phyloP scores from a whole-genome alignment of 2,888 invertebrate species.

The Scaptomyza parva region DNA sequence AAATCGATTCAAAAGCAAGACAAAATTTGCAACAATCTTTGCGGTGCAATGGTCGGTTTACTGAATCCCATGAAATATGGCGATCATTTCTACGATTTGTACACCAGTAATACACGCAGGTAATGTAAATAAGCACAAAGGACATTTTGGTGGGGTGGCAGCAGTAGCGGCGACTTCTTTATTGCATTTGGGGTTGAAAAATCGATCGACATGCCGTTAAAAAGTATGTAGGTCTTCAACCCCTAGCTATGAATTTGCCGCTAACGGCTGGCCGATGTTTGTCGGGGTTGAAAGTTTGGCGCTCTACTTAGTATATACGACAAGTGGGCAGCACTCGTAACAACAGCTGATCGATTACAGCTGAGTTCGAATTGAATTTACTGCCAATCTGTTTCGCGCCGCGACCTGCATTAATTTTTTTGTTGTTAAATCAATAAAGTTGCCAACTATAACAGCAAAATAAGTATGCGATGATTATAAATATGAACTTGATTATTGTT shows the following conservation, averaged over 20 bases:
- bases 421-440: constrained; percentile 49
- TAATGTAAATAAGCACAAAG: constrained; percentile 61
- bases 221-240: constrained; percentile 72
- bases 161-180: constrained; percentile 22
- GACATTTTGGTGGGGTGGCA: constrained; percentile 28
- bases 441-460: background rate
- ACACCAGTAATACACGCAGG: constrained; percentile 83
- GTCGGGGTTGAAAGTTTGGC: constrained; percentile 62
- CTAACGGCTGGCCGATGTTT: constrained; percentile 4
- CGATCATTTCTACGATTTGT: constrained; percentile 85
- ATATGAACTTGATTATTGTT: background rate
- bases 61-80: constrained; percentile 85
- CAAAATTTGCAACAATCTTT: constrained; percentile 38
- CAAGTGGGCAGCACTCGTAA: constrained; percentile 53
- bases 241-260: constrained; percentile 42
- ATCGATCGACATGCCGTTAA: constrained; percentile 66
- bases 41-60: constrained; percentile 81
- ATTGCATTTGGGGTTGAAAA: constrained; percentile 66
- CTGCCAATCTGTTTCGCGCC: constrained; percentile 30
- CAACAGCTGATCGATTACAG: constrained; percentile 38
- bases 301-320: constrained; percentile 32
- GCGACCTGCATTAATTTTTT: constrained; percentile 74
- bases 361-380: constrained; percentile 39
- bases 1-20: constrained; percentile 64
- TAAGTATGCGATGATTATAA: background rate